Conservation (phyloP, 2,113 vertebrate species). For the Sebastes fasciatus region DNA sequence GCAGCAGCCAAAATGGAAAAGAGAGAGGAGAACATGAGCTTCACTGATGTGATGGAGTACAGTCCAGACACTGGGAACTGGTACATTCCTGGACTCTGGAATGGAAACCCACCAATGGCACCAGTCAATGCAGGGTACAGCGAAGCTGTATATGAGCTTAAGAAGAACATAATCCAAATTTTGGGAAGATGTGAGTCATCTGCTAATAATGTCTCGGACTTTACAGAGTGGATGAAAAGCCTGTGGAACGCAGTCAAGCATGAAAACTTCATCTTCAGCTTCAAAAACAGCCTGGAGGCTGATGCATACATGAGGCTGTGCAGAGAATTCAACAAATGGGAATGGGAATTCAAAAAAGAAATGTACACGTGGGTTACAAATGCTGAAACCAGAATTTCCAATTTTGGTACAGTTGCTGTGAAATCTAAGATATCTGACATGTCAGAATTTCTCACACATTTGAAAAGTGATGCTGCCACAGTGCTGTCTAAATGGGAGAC, state of each 20-base stretch:
- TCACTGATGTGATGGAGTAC: conserved; percentile 81
- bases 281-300: conserved; percentile 79
- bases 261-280: conserved; percentile 83
- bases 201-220: conserved; percentile 51
- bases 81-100: conserved; percentile 81
- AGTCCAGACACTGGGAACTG: conserved; percentile 71
- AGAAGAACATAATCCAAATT: conserved; percentile 65
- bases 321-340: conserved; percentile 71
- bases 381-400: conserved; percentile 69
- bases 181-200: conserved; percentile 30
- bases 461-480: conserved; percentile 50
- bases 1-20: conserved; percentile 81
- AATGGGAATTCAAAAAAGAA: conserved; percentile 12
- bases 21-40: conserved; percentile 66
- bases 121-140: conserved; percentile 78
- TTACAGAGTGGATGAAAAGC: conserved; percentile 71
- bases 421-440: conserved; percentile 34
- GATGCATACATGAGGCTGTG: conserved; percentile 77
- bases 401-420: conserved; percentile 56
- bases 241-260: conserved; percentile 80
- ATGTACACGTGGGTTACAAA: conserved; percentile 65
- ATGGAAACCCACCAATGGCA: conserved; percentile 82
- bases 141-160: conserved; percentile 75
- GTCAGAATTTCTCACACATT: neutral
- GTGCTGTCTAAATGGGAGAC: conserved; percentile 51